Evolutionary conservation across 2,888 invertebrate genomes (phyloP).

Genomic region (Sphinx pinastri): DNA sequence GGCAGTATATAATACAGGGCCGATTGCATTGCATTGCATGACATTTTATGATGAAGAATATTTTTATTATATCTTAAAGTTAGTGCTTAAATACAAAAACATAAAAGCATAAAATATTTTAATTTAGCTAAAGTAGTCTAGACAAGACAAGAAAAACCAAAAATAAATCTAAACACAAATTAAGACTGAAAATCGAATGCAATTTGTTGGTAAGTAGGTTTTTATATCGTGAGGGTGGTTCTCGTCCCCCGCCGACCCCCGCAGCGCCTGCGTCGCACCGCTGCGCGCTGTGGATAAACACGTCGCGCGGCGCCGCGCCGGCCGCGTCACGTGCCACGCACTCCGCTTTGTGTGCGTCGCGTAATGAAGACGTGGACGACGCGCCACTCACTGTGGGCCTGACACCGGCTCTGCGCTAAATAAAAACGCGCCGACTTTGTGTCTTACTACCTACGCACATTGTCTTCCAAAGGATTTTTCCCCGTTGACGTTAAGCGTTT

Average conservation of each 20-base stretch:
- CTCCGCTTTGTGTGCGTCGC: not conserved
- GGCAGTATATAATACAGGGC: no score
- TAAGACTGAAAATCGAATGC: not conserved
- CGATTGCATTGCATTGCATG: no score
- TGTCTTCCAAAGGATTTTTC: not conserved
- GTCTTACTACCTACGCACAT: not conserved
- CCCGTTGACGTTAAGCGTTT: no score
- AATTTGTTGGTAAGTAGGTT: not conserved
- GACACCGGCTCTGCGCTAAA: not conserved
- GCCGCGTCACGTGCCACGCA: not conserved
- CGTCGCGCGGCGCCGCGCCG: not conserved
- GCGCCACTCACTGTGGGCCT: not conserved
- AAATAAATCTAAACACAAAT: slow-evolving; percentile 2
- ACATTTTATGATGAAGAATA: no score
- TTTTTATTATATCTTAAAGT: not conserved
- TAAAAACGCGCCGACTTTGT: not conserved
- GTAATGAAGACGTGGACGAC: slow-evolving; percentile 1
- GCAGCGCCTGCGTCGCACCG: not conserved
- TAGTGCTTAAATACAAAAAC: not conserved
- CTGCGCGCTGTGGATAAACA: slow-evolving; percentile 10
- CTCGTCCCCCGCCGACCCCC: not conserved
- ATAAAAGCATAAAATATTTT: not conserved
- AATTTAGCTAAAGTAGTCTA: slow-evolving; percentile 9
- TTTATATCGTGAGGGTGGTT: not conserved
- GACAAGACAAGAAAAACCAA: not conserved